phyloP scores from a whole-genome alignment of 2,797 vertebrate species.

The Heteromormyrus szaboi region DNA sequence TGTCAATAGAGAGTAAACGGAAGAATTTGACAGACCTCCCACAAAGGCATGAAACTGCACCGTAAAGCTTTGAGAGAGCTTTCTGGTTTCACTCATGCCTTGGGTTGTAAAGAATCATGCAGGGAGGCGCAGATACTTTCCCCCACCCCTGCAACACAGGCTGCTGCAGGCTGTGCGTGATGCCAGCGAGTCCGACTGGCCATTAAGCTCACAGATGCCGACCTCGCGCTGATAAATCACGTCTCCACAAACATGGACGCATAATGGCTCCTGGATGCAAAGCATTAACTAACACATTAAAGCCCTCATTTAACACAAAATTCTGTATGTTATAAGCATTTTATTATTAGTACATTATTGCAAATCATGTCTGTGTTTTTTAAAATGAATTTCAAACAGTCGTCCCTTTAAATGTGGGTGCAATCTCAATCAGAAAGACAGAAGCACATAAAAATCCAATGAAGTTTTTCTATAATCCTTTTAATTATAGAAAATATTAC shows the following conservation, averaged over 20 bases:
- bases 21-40: neutral
- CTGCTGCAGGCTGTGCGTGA: neutral
- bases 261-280: neutral
- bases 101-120: neutral
- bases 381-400: neutral
- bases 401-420: neutral
- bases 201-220: neutral
- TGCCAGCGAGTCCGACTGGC: neutral
- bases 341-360: conserved; percentile 4
- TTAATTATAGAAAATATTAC: neutral
- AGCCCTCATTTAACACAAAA: neutral
- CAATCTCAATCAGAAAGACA: neutral
- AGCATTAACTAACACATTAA: neutral
- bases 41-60: neutral
- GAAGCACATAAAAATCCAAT: neutral
- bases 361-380: neutral
- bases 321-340: neutral
- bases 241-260: neutral
- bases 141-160: neutral
- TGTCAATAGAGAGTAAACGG: neutral
- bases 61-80: neutral
- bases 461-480: neutral
- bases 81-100: neutral
- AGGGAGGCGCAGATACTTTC: neutral
- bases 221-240: neutral